phyloP scores from a whole-genome alignment of 2,113 vertebrate species.

The Anthoscopus minutus region DNA sequence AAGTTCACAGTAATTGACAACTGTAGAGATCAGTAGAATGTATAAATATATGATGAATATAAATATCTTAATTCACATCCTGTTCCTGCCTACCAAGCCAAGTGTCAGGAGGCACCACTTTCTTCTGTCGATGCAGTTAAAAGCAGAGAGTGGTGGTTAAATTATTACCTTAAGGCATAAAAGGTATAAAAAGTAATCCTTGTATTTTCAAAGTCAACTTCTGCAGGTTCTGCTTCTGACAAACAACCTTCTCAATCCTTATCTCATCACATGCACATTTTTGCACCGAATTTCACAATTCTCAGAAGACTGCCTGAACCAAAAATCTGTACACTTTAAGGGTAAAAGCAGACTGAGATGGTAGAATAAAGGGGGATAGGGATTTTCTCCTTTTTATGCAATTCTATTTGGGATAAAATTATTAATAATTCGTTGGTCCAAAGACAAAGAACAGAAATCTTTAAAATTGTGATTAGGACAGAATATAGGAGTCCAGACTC shows the following conservation, averaged over 20 bases:
- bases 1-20: neutral
- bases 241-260: neutral
- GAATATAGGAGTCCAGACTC: neutral
- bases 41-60: neutral
- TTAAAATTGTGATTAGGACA: neutral
- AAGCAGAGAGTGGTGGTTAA: neutral
- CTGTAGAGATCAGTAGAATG: neutral
- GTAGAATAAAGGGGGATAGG: neutral
- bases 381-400: neutral
- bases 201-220: neutral
- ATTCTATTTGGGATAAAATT: neutral
- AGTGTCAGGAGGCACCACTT: neutral
- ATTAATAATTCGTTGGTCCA: neutral
- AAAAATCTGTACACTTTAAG: neutral
- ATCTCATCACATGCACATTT: neutral
- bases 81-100: neutral
- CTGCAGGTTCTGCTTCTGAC: neutral
- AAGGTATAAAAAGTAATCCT: neutral
- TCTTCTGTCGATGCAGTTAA: neutral
- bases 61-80: neutral
- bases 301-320: neutral
- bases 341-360: neutral
- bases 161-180: neutral
- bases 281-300: neutral
- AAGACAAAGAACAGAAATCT: neutral